These are phyloP conservation scores for Pterocles orientalis DNA, from an alignment of 2,113 vertebrate genomes.

Conservation along the genomic window DNA sequence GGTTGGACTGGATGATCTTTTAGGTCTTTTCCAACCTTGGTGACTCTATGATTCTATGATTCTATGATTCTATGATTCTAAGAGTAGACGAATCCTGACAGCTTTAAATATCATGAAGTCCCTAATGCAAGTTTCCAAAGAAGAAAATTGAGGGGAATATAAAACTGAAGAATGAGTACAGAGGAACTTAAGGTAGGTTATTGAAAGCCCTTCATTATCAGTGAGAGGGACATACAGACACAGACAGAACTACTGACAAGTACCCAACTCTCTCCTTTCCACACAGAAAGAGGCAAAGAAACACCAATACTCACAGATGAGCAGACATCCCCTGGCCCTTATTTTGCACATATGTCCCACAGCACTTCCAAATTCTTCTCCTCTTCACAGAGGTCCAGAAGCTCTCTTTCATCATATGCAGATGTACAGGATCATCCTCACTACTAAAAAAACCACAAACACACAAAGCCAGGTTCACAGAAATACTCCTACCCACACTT, in stretches of 20 bases:
- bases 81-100: neutral
- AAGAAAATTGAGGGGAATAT: neutral
- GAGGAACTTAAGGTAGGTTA: neutral
- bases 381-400: neutral
- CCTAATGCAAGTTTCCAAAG: neutral
- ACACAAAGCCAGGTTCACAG: neutral
- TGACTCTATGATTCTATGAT: too few relatives aligned
- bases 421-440: too few relatives aligned
- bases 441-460: neutral
- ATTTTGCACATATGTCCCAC: neutral
- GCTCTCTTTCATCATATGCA: neutral
- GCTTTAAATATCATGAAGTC: neutral
- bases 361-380: neutral
- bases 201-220: neutral
- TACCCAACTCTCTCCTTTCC: neutral
- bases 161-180: neutral
- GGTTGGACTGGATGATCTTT: too few relatives aligned
- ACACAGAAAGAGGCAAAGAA: neutral
- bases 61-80: too few relatives aligned
- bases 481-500: neutral
- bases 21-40: too few relatives aligned
- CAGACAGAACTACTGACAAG: neutral
- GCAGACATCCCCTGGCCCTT: accelerated
- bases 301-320: too few relatives aligned
- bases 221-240: neutral